Percentiles rank a stretch among this genome's conserved stretches.
Evolutionary conservation across 2,888 invertebrate genomes (phyloP).

Genomic region (Abrostola tripartita): DNA sequence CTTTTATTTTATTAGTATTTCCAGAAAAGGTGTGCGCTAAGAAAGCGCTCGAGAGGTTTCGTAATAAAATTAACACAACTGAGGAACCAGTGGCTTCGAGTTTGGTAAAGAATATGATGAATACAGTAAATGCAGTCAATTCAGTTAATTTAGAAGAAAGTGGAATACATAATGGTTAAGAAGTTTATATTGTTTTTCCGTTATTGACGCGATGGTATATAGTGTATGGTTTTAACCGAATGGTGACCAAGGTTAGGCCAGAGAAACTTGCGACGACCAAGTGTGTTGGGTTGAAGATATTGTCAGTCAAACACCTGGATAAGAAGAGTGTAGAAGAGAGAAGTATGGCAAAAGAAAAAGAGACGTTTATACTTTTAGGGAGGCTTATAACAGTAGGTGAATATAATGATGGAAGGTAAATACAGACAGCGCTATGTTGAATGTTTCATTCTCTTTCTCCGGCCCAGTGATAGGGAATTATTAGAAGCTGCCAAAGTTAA

Average conservation of each 20-base stretch:
- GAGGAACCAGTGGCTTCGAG: conserved; percentile 10
- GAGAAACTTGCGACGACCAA: too few species aligned
- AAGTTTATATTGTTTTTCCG: neutral
- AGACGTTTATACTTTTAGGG: too few species aligned
- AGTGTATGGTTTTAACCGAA: neutral
- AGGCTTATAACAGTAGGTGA: too few species aligned
- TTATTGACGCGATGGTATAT: neutral
- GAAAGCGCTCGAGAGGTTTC: conserved; percentile 26
- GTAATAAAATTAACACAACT: conserved; percentile 17
- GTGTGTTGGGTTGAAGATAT: too few species aligned
- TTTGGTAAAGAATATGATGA: conserved; percentile 15
- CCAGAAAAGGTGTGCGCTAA: conserved; percentile 24
- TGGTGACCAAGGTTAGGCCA: neutral
- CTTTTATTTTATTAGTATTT: conserved; percentile 1
- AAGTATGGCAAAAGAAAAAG: too few species aligned
- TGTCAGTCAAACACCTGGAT: too few species aligned
- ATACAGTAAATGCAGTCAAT: conserved; percentile 1
- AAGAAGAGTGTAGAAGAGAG: too few species aligned
- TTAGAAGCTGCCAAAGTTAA: too few species aligned
- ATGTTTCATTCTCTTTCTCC: too few species aligned
- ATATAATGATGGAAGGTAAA: too few species aligned
- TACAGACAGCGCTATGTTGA: too few species aligned
- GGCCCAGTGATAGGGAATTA: too few species aligned
- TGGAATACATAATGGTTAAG: conserved; percentile 15
- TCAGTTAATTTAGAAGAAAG: neutral